Evolutionary conservation across 30 jellyfish, hydroid and myxozoan species (phyloP).

Genomic region (Chrysaora quinquecirrha): DNA sequence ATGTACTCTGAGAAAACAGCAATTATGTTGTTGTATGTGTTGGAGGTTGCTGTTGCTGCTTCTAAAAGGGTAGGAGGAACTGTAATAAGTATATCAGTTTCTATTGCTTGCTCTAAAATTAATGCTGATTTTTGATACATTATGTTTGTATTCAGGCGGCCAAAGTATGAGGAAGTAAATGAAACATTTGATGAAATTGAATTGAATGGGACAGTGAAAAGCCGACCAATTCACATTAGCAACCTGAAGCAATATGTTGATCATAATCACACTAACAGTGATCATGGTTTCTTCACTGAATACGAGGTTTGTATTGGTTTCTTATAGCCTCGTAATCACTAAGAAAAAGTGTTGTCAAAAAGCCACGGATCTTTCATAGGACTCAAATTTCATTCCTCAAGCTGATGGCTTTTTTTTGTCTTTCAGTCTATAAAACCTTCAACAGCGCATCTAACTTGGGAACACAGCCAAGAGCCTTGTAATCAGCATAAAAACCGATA

Average conservation of each 20-base stretch:
- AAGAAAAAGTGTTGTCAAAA: too few species aligned
- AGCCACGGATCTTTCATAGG: too few species aligned
- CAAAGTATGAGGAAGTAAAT: conserved; percentile 69
- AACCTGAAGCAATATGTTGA: conserved; percentile 73
- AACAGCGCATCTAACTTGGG: conserved; percentile 81
- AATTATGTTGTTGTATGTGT: too few species aligned
- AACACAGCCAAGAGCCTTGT: conserved; percentile 84
- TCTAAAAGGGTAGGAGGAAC: too few species aligned
- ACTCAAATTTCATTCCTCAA: too few species aligned
- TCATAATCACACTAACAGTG: conserved; percentile 96
- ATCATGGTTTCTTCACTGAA: conserved; percentile 96
- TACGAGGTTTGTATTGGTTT: conserved; percentile 71
- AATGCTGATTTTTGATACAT: too few species aligned
- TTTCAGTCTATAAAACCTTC: conserved; percentile 80
- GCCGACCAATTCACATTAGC: conserved; percentile 74
- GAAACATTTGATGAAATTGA: conserved; percentile 74
- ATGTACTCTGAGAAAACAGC: too few species aligned
- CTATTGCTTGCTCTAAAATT: too few species aligned
- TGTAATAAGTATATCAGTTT: too few species aligned
- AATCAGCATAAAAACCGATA: conserved; percentile 92
- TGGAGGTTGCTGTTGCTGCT: too few species aligned
- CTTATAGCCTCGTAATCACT: not conserved
- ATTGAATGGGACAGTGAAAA: conserved; percentile 60
- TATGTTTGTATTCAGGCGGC: conserved; percentile 34
- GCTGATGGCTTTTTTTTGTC: too few species aligned